phyloP scores from a whole-genome alignment of 2,888 invertebrate species.

The Caenorhabditis japonica region DNA sequence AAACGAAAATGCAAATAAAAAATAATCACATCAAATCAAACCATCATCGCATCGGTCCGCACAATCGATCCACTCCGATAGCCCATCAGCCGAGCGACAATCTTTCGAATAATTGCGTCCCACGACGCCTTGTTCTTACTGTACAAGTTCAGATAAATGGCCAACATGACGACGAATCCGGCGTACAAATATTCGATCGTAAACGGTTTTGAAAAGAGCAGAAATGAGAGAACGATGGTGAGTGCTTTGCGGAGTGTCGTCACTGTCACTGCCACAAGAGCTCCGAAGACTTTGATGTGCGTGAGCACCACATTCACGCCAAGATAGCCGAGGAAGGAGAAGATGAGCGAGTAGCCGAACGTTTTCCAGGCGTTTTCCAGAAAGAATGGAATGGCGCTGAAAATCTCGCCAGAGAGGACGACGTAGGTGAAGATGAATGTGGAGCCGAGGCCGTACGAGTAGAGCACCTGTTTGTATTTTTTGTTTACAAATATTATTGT shows the following conservation, averaged over 20 bases:
- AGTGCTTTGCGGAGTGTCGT: constrained; percentile 82
- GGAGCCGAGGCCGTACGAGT: constrained; percentile 91
- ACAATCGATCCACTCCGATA: constrained; percentile 16
- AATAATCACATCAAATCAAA: constrained; percentile 1
- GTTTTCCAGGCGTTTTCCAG: constrained; percentile 82
- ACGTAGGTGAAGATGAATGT: constrained; percentile 86
- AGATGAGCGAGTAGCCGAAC: constrained; percentile 88
- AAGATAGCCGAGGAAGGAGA: constrained; percentile 90
- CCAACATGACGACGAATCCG: constrained; percentile 88
- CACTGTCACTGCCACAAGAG: constrained; percentile 89
- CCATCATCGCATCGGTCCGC: constrained; percentile 35
- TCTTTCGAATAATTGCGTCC: constrained; percentile 35
- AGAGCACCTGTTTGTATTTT: constrained; percentile 81
- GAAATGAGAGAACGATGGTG: constrained; percentile 91
- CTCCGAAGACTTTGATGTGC: constrained; percentile 88
- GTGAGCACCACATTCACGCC: constrained; percentile 94
- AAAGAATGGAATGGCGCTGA: constrained; percentile 86
- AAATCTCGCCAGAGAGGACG: constrained; percentile 84
- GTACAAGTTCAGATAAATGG: constrained; percentile 93
- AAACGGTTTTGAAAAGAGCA: constrained; percentile 94
- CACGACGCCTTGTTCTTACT: constrained; percentile 65
- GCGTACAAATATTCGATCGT: constrained; percentile 94
- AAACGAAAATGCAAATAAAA: no score
- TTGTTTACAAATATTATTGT: no score
- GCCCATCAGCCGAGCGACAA: constrained; percentile 35